Evolutionary conservation across 2,888 invertebrate species (phyloP), one percentile per base, ranked within the genome.

Genomic region (Pterostichus madidus): DNA sequence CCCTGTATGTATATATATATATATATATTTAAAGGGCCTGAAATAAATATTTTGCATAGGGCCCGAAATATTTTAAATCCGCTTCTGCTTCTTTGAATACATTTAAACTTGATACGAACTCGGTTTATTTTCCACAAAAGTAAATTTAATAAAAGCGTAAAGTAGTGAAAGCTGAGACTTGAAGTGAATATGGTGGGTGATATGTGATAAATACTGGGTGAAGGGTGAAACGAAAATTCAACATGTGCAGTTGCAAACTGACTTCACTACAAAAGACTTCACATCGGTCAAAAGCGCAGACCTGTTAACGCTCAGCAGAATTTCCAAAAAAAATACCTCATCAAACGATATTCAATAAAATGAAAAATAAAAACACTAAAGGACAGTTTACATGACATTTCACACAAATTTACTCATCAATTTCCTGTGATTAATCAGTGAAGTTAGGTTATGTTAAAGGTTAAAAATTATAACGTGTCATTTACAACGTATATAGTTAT

Each of bases 121-220:
- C 10, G 56, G 8, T 56, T 56, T 56, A 56, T 56, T 56, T 8
- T n/a, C 11, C 32, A 61, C 61, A 61, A 61, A 61, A 61, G 32
- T 35, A 61, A 61, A 61, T 61, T 61, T 61, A 61, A 61, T 61
- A 61, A 61, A 61, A 11, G 56, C n/a, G 61, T 32, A 61, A 61
- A 11, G 17, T 10, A 35, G 31, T 6, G 32, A 32, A 61, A 4
- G 49, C 32, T n/a, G 61, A 32, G 61, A 31, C 61, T 61, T 61
- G 6, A 35, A 32, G 61, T 61, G 35, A 61, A 61, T 31, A n/a
- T n/a, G n/a, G 61, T 8, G 3, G 32, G 49, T 49, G n/a, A 39
- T 39, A 5, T 1, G 39, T 39, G 39, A 61, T 61, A 61, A 61
- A 61, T 61, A 61, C n/a, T 6, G 35, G 6, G 35, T 32, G 35